Base-by-base conservation (phyloP, 2,797 vertebrate species). In the Cygnus olor region DNA sequence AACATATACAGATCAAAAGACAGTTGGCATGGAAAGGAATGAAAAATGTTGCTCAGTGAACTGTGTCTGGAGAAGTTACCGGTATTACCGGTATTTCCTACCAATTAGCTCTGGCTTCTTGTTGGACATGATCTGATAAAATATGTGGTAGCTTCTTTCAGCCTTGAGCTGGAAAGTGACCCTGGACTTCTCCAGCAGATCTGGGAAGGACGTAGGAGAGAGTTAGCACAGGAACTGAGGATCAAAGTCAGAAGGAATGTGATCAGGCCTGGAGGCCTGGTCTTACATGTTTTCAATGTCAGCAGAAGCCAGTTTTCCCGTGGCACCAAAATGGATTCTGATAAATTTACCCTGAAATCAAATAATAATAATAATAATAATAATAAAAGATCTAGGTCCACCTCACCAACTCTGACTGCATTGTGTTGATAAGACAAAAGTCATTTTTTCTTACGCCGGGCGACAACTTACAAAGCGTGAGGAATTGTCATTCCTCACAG, bases 121-220 rank as follows among this genome's bases (percentile, higher is more conserved):
- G 91, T 99, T 98, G 61, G 98, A 99, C 93, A 98, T 97, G 93
- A 99, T 99, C 97, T 99, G 99, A 92, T 99, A 99, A 95, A 99
- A 99, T 73, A 99, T 98, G 95, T 99, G 99, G 72, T 99, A 99
- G 92, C 98, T 99, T 95, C 99, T 98, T 96, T 99, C 99, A 80
- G 98, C 98, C 86, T 97, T 98, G 20, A 99, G 98, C 97, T 99
- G 99, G 96, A 98, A 99, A 96, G 80, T 98, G 85, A 99, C 99
- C 90, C 99, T 98, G 80, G 99, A 99, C 95, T 99, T 99, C 96
- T 99, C 99, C 93, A 99, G 95, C 45, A 99, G 98, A 96, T 99
- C 99, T 99, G 40, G 14, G 89, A 88, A 91, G 57, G 57, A 54
- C 2, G 70, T 47, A 64, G 60, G 49, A 53, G 6, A 57, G 22